These are phyloP conservation scores for Proteles cristata DNA, from an alignment of 2,113 vertebrate species.

Conservation along the genomic window DNA sequence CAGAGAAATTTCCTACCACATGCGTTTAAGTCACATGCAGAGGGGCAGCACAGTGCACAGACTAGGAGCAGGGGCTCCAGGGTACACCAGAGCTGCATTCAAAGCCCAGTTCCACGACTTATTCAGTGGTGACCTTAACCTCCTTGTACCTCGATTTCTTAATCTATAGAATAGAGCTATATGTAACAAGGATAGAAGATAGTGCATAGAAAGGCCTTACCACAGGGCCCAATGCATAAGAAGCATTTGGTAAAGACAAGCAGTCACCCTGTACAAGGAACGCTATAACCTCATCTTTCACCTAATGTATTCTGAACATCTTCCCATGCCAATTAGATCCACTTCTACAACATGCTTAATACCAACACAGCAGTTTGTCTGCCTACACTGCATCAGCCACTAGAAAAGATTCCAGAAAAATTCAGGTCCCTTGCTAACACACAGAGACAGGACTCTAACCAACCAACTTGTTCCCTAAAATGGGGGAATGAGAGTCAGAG, in stretches of 20 bases:
- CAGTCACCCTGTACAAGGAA: neutral
- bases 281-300: neutral
- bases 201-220: neutral
- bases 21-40: neutral
- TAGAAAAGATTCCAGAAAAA: neutral
- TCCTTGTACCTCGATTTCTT: neutral
- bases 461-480: neutral
- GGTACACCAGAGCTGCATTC: fast-evolving
- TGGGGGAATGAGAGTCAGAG: neutral
- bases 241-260: neutral
- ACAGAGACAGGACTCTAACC: neutral
- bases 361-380: neutral
- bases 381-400: neutral
- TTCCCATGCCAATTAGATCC: neutral
- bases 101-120: neutral
- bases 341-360: neutral
- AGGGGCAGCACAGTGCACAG: neutral
- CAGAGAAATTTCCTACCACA: neutral
- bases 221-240: neutral
- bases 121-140: neutral
- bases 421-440: neutral
- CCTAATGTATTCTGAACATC: neutral
- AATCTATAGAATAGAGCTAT: neutral
- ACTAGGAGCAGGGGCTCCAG: neutral
- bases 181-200: neutral